Base-by-base conservation (phyloP, 2,797 vertebrate genomes). In the Sylvia borin region DNA sequence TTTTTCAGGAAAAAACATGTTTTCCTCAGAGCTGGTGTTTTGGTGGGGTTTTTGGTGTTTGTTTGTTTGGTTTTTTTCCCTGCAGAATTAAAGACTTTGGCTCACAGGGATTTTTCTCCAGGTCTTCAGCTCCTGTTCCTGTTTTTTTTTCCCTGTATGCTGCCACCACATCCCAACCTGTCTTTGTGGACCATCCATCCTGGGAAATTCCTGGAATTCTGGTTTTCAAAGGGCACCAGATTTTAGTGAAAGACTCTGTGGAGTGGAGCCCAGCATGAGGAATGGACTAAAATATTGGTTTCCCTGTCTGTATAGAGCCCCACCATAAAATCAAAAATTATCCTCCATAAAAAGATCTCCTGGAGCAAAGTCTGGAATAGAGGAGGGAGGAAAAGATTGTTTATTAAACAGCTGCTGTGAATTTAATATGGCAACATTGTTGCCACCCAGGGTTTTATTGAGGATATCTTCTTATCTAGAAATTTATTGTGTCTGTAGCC, bases 361-460 rank as follows among this genome's bases (percentile, higher is more conserved):
- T 90, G 64, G 74, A 97, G 95, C 88, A 97, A 97, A 95, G 65
- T 80, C 93, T 89, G 88, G 79, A 95, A 92, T 7, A 89, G 78
- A 70, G 51, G 83, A 95, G 90, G 92, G 97, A 95, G 68, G 90
- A 83, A 60, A 92, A 75, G 87, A 93, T 95, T 97, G 93, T 98
- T 97, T 97, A 97, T 97, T 97, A 97, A 97, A 92, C 86, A 97
- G 95, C 94, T 94, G 93, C 82, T 65, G 29, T 96, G 97, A 97
- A 97, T 97, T 97, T 94, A 96, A 96, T 83, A 57, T 17, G 80
- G 93, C 47, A 96, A 90, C 78, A 54, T 94, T 94, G 68, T 86
- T 97, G 93, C 97, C 95, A 95, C 93, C 96, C 92, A 78, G 50
- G 85, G 91, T 96, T 97, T 97, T 97, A 97, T 96, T 95, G 88